Evolutionary conservation across 2,113 vertebrate genomes (phyloP), one percentile per base, ranked within the genome.

Genomic region (Atrichornis clamosus): DNA sequence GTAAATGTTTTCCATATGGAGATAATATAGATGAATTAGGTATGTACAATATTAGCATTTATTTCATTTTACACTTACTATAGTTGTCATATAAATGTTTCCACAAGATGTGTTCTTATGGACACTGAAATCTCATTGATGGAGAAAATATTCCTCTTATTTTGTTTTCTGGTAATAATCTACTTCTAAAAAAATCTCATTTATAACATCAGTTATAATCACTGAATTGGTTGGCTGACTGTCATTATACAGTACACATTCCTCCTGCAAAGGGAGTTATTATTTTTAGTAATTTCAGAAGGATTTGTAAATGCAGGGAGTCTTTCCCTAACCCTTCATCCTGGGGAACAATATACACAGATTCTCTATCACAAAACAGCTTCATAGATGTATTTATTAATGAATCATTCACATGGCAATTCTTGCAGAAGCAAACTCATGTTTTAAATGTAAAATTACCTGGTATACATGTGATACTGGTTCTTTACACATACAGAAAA

Each of bases 331-430:
- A 68, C 10, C 26, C 20, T 65, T 74, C 9, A n/a, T 69, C 32
- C 53, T 53, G 42, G 13, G 17, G 7, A 92, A 70, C 2, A 2
- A 60, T 28, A 73, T 8, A 44, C 0, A 0, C 0, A 1, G 22
- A 4, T 35, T 69, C 17, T 79, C 17, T 30, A 28, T 33, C 60
- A 72, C n/a, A 79, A 82, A 90, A 20, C 44, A 76, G 10, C n/a
- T 75, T 68, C 62, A 90, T 0, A 56, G 15, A 79, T 58, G 16
- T 19, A 50, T 52, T 59, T 65, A 49, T 62, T 76, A 65, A 47
- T 49, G 27, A 58, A 77, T 5, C 7, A 56, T 5, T 60, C n/a
- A 56, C 13, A 56, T 1, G 3, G 13, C 6, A 90, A 19, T 73
- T 83, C 44, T 90, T 62, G n/a, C 41, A 88, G 28, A 79, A 64